These are phyloP conservation scores for Brachypodius melanocephalos DNA, from an alignment of 2,113 vertebrate species.

Conservation along the genomic window DNA sequence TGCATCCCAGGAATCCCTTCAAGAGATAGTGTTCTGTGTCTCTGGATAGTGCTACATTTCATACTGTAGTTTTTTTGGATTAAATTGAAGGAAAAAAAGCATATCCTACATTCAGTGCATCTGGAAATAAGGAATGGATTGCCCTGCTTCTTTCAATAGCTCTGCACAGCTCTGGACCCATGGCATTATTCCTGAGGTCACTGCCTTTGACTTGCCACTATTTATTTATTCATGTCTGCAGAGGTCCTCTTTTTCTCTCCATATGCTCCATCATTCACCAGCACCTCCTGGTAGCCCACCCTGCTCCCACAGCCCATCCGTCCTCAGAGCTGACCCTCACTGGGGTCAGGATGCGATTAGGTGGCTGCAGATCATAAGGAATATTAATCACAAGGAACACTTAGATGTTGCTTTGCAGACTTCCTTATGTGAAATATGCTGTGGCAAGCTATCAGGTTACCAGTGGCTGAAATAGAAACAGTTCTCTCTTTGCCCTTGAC, in stretches of 20 bases:
- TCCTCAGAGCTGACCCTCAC: constrained; percentile 12
- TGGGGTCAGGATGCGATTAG: constrained; percentile 38
- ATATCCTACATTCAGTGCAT: neutral
- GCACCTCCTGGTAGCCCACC: constrained; percentile 31
- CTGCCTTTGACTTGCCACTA: constrained; percentile 7
- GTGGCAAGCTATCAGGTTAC: constrained; percentile 32
- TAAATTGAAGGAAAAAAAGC: neutral
- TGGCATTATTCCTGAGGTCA: neutral
- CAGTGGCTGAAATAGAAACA: constrained; percentile 53
- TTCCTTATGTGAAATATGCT: constrained; percentile 50
- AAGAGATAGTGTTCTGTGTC: neutral
- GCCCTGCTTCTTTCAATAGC: neutral
- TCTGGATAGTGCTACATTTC: neutral
- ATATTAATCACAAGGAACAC: constrained; percentile 49
- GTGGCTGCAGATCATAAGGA: constrained; percentile 47
- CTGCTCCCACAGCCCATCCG: constrained; percentile 20
- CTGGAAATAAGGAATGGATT: neutral
- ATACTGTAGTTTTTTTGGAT: neutral
- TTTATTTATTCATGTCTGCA: constrained; percentile 42
- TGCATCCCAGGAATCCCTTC: neutral
- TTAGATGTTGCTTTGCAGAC: constrained; percentile 37
- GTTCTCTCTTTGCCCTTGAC: constrained; percentile 67
- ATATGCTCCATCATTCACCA: constrained; percentile 9
- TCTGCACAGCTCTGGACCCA: neutral
- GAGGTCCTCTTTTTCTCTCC: constrained; percentile 8